These are phyloP conservation scores for Umimayanthus chanpuru DNA, from an alignment of 92 coral and sea anemone genomes.

Conservation along the genomic window DNA sequence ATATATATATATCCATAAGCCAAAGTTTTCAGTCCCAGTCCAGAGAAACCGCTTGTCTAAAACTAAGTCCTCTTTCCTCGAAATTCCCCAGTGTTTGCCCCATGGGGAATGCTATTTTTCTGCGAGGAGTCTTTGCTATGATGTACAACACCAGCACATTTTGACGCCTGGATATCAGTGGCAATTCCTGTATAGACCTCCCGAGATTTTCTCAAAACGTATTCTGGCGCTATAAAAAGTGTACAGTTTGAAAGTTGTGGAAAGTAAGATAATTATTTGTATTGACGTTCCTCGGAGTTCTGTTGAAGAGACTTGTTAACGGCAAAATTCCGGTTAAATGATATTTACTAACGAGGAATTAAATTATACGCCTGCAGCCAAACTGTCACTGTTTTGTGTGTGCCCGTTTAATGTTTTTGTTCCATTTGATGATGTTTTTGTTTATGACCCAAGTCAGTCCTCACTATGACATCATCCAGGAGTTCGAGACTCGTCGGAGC, in stretches of 20 bases:
- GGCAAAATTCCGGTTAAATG: conserved; percentile 51
- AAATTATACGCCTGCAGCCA: conserved; percentile 57
- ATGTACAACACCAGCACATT: not conserved
- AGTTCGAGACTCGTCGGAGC: no score
- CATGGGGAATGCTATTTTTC: not conserved
- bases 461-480: no score
- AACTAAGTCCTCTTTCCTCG: no score
- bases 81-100: not conserved
- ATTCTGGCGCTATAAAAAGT: conserved; percentile 30
- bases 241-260: conserved; percentile 78
- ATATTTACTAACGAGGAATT: conserved; percentile 67
- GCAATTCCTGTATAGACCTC: not conserved
- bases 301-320: conserved; percentile 36
- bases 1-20: no score
- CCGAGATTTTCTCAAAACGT: not conserved
- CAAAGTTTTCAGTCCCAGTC: no score
- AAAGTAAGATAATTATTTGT: conserved; percentile 70
- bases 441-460: no score
- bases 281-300: conserved; percentile 55
- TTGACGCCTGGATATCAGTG: not conserved
- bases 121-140: not conserved
- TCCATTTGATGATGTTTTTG: no score
- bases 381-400: not conserved
- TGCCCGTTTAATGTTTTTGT: not conserved
- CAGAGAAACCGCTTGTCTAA: no score